phyloP scores from a whole-genome alignment of 1,140 invertebrate genomes.

The Drosophila miranda region DNA sequence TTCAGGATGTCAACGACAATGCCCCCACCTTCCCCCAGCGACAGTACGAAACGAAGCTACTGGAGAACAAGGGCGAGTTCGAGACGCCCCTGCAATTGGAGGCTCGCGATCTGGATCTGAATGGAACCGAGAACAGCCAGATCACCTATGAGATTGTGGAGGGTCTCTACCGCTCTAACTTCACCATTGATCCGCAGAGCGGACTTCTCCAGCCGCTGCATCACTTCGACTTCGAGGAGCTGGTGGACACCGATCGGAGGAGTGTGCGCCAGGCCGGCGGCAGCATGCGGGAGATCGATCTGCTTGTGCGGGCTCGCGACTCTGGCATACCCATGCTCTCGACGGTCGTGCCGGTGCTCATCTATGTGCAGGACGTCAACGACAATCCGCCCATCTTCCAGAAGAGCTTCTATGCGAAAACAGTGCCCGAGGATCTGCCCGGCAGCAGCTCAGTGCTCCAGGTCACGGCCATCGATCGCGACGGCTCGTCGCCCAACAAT shows the following conservation, averaged over 20 bases:
- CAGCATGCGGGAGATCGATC: constrained; percentile 87
- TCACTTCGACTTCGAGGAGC: constrained; percentile 91
- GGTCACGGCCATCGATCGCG: constrained; percentile 91
- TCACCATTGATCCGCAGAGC: constrained; percentile 89
- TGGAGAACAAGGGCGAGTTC: constrained; percentile 92
- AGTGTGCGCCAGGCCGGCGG: constrained; percentile 71
- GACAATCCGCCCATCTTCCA: constrained; percentile 93
- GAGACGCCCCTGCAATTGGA: constrained; percentile 90
- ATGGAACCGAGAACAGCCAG: constrained; percentile 93
- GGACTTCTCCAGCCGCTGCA: constrained; percentile 88
- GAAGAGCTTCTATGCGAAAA: constrained; percentile 87
- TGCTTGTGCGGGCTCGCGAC: constrained; percentile 91
- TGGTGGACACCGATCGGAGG: constrained; percentile 71
- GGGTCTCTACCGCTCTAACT: constrained; percentile 89
- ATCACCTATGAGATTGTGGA: constrained; percentile 91
- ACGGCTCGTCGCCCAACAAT: constrained; percentile 94
- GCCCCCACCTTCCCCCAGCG: constrained; percentile 91
- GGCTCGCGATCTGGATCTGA: constrained; percentile 93
- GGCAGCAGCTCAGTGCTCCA: constrained; percentile 91
- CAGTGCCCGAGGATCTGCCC: constrained; percentile 91
- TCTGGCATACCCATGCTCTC: constrained; percentile 89
- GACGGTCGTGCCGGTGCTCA: constrained; percentile 88
- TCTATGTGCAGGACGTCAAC: constrained; percentile 94
- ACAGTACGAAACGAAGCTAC: constrained; percentile 91
- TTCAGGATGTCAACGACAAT: constrained; percentile 95